These are phyloP conservation scores for Onychomys arenicola DNA, from an alignment of 2,797 vertebrate genomes.

Conservation along the genomic window DNA sequence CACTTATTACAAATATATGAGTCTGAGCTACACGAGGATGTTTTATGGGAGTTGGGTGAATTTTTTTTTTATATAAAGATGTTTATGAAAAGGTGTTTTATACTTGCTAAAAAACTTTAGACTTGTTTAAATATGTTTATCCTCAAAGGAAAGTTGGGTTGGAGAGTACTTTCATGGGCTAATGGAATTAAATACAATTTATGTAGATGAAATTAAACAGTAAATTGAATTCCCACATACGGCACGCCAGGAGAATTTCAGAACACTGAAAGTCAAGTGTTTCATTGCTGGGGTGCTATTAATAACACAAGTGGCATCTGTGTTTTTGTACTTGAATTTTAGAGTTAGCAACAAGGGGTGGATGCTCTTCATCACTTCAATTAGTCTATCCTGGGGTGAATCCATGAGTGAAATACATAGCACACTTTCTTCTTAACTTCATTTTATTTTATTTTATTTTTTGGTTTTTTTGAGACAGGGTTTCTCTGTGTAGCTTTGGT, in stretches of 20 bases:
- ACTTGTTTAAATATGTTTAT: constrained; percentile 19
- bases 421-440: not conserved
- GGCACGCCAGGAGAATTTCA: not conserved
- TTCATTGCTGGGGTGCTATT: not conserved
- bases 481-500: no score
- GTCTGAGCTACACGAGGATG: not conserved
- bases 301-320: not conserved
- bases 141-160: constrained; percentile 30
- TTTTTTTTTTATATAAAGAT: constrained; percentile 38
- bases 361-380: not conserved
- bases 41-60: not conserved
- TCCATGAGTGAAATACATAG: not conserved
- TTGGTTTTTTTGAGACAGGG: no score
- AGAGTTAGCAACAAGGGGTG: not conserved
- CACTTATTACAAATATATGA: constrained; percentile 7
- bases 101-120: constrained; percentile 17
- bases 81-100: not conserved
- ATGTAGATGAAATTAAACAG: not conserved
- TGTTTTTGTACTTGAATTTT: not conserved
- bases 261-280: not conserved
- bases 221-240: not conserved
- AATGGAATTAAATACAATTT: constrained; percentile 14
- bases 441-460: not conserved
- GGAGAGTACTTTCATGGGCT: not conserved
- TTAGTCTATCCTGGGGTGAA: not conserved